Conservation (phyloP, 2,797 vertebrate species). For the Melanitta fusca region DNA sequence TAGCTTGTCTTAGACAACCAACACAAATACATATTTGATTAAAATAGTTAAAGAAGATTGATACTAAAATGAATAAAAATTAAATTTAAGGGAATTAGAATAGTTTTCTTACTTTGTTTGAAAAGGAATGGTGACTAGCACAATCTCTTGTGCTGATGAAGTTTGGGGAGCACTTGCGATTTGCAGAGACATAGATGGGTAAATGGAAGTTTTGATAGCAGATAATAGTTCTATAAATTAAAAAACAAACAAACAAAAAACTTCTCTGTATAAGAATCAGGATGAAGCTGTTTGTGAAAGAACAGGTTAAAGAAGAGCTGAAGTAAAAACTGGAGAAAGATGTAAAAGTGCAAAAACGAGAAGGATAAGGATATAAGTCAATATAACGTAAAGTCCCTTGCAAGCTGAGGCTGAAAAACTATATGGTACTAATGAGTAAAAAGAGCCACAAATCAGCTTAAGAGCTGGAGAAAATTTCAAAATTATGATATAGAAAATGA, state of each 20-base stretch:
- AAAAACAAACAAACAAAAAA: not conserved
- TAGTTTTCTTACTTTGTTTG: not conserved
- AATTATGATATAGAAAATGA: not conserved
- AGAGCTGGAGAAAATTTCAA: not conserved
- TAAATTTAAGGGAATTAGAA: not conserved
- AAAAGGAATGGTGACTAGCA: not conserved
- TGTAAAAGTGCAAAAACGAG: not conserved
- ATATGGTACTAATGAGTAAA: not conserved
- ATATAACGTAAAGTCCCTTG: not conserved
- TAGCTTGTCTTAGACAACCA: not conserved
- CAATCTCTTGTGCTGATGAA: not conserved
- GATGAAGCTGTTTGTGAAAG: not conserved
- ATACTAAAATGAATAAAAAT: not conserved
- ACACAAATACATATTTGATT: not conserved
- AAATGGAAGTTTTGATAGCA: not conserved
- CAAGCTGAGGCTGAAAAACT: not conserved
- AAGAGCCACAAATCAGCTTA: not conserved
- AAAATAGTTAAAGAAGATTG: not conserved
- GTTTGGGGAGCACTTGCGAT: not conserved
- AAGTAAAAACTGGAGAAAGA: not conserved
- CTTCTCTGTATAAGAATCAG: not conserved
- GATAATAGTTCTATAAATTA: not conserved
- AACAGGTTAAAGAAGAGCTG: not conserved
- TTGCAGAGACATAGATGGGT: not conserved
- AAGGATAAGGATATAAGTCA: not conserved